Evolutionary conservation across 2,888 invertebrate species (phyloP).

Genomic region (Ectropis crepuscularia): DNA sequence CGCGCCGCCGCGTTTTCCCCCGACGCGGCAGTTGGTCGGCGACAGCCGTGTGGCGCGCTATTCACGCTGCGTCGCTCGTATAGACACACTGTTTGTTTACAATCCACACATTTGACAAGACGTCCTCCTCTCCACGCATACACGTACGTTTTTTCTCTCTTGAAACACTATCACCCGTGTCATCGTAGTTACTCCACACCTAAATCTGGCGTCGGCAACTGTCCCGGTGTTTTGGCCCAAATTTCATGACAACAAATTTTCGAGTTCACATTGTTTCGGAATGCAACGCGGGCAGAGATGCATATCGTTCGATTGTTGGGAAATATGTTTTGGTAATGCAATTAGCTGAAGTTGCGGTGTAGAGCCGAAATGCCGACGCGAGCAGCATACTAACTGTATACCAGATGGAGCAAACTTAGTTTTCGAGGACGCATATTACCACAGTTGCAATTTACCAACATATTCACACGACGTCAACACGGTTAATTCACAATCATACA

Average conservation of each 20-base stretch:
- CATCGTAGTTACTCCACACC: constrained; percentile 33
- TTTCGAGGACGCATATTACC: constrained; percentile 28
- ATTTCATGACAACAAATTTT: constrained; percentile 38
- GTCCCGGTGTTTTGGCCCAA: constrained; percentile 52
- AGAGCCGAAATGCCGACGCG: constrained; percentile 20
- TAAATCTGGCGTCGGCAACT: constrained; percentile 42
- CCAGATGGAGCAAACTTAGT: constrained; percentile 41
- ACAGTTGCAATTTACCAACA: constrained; percentile 20
- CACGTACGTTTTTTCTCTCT: constrained; percentile 60
- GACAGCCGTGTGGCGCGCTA: constrained; percentile 67
- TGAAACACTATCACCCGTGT: constrained; percentile 21
- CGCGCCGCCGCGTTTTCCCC: constrained; percentile 50
- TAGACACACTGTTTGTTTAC: constrained; percentile 71
- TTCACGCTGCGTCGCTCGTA: constrained; percentile 53
- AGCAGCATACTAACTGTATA: constrained; percentile 20
- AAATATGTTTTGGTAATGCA: constrained; percentile 22
- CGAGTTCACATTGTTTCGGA: constrained; percentile 28
- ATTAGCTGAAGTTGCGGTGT: constrained; percentile 12
- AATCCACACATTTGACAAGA: constrained; percentile 64
- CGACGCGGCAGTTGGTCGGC: constrained; percentile 66
- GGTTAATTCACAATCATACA: constrained; percentile 34
- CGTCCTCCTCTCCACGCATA: constrained; percentile 65
- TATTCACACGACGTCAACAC: constrained; percentile 32
- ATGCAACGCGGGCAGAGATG: constrained; percentile 24
- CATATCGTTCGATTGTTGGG: constrained; percentile 29